A percentile compares a stretch with the other conserved stretches of the same genome.
These are phyloP conservation scores for Centruroides sculpturatus DNA, from an alignment of 1,140 invertebrate species.

Conservation along the genomic window DNA sequence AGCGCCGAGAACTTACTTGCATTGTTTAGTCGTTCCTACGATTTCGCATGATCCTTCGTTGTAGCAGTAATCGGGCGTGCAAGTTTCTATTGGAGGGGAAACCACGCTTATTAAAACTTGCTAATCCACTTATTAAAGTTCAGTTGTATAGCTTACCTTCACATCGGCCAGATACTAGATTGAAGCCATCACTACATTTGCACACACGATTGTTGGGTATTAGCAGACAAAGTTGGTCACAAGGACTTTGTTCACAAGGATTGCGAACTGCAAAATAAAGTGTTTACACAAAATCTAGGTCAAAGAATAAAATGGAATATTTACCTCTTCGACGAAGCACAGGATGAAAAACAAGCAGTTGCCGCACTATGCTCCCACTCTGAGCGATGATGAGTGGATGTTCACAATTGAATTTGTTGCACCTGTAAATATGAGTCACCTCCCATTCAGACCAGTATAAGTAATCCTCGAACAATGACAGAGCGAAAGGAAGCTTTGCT, in stretches of 20 bases:
- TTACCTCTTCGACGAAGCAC: conserved; percentile 2
- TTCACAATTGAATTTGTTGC: conserved; percentile 28
- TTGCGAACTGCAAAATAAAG: conserved; percentile 8
- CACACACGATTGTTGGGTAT: background rate
- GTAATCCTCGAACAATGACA: conserved; percentile 36
- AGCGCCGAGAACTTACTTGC: conserved; percentile 23
- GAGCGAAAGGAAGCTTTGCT: conserved; percentile 1
- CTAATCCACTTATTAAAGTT: too few relatives aligned
- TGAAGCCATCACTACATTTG: background rate
- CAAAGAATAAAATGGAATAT: background rate
- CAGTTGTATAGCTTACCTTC: background rate
- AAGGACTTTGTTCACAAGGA: background rate
- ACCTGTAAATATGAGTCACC: conserved; percentile 8
- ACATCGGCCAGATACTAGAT: background rate
- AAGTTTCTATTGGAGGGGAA: background rate
- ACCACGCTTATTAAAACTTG: too few relatives aligned
- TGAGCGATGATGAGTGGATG: background rate
- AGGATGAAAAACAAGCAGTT: conserved; percentile 3
- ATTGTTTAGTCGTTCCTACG: background rate
- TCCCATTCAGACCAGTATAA: conserved; percentile 33
- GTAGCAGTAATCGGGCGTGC: conserved; percentile 16
- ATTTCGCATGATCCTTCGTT: conserved; percentile 16
- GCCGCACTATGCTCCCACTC: conserved; percentile 1
- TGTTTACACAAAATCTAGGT: too few relatives aligned
- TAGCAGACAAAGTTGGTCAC: conserved; percentile 10